These are phyloP conservation scores for Athripsodes cinereus DNA, from an alignment of 2,888 invertebrate genomes.

Conservation along the genomic window DNA sequence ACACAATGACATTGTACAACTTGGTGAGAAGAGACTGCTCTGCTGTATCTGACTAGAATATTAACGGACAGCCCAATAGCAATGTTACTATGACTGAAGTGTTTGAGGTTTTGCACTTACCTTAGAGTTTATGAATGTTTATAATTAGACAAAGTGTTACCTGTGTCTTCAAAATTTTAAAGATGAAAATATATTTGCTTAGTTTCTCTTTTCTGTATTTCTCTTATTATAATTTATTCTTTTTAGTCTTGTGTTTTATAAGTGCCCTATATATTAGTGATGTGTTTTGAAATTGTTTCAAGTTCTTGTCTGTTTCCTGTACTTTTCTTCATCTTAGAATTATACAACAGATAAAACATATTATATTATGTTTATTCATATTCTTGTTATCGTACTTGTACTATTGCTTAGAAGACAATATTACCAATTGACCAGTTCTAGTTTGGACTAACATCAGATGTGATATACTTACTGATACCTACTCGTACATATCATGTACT, in stretches of 20 bases:
- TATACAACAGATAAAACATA: not conserved
- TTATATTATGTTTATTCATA: not conserved
- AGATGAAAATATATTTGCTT: not conserved
- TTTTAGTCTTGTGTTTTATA: not conserved
- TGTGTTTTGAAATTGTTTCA: not conserved
- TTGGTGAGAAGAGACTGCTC: not conserved
- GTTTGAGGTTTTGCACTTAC: conserved; percentile 1
- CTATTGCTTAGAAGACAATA: not conserved
- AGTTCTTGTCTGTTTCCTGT: not conserved
- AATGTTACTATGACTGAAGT: not conserved
- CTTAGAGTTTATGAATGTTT: not conserved
- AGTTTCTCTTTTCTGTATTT: conserved; percentile 1
- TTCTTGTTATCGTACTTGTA: too few relatives aligned
- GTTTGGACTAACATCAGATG: not conserved
- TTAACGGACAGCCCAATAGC: not conserved
- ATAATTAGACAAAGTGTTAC: not conserved
- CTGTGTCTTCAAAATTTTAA: not conserved
- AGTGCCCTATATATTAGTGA: not conserved
- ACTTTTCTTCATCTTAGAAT: not conserved
- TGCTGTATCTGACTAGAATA: not conserved
- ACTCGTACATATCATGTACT: too few relatives aligned
- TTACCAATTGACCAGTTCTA: not conserved
- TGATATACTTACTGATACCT: not conserved
- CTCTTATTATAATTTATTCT: not conserved
- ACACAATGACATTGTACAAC: not conserved